Conservation (phyloP, 1,140 invertebrate genomes). For the Drosophila hydei region DNA sequence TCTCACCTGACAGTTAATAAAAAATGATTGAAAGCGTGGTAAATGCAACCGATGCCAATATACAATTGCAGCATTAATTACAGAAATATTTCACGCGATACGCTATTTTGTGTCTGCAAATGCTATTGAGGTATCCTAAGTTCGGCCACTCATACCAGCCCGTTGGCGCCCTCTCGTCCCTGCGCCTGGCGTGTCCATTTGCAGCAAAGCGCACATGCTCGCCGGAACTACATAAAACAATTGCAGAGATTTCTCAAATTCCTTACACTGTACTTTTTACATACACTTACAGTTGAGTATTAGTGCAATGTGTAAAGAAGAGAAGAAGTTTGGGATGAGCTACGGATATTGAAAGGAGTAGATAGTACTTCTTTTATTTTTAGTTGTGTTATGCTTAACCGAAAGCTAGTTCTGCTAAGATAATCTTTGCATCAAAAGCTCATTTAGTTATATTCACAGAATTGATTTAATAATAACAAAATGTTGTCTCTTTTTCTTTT, state of each 20-base stretch:
- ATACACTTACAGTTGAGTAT: background rate
- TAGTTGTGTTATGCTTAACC: no score
- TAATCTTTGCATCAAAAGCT: no score
- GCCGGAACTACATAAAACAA: slow-evolving; percentile 36
- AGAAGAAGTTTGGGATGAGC: no score
- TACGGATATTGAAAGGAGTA: no score
- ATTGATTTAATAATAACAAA: no score
- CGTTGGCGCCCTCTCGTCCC: slow-evolving; percentile 3
- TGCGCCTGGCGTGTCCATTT: slow-evolving; percentile 21
- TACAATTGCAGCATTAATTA: slow-evolving; percentile 25
- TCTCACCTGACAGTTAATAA: slow-evolving; percentile 22
- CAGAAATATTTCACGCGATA: slow-evolving; percentile 25
- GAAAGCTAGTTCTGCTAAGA: no score
- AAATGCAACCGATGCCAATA: background rate
- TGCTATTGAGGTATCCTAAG: background rate
- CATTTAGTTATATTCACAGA: no score
- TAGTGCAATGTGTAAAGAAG: no score
- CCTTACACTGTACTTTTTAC: slow-evolving; percentile 33
- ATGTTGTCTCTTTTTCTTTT: no score
- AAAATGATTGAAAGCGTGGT: background rate
- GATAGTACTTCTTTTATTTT: no score
- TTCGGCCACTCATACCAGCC: background rate
- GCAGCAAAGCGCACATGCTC: slow-evolving; percentile 9
- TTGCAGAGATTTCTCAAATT: slow-evolving; percentile 56
- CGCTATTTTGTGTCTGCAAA: slow-evolving; percentile 7